phyloP scores from a whole-genome alignment of 2,797 vertebrate genomes.

The Periparus ater region DNA sequence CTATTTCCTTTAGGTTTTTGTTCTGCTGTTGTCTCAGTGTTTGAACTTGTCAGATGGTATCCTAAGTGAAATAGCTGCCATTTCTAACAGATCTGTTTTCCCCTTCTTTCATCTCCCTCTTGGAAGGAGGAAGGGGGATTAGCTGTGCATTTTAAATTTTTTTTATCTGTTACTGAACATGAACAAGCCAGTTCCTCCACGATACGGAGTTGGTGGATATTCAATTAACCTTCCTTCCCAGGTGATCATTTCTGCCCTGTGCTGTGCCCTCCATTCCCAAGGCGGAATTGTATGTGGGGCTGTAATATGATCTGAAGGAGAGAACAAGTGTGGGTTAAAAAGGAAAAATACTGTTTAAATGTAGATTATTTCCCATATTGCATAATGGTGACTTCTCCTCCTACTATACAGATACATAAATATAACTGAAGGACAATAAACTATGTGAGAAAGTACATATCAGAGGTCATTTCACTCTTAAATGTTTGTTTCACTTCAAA shows the following conservation, averaged over 20 bases:
- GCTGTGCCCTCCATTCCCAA: not conserved
- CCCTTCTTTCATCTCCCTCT: not conserved
- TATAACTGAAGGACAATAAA: not conserved
- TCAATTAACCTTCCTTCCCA: not conserved
- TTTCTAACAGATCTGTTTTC: not conserved
- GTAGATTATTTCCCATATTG: not conserved
- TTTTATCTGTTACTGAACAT: not conserved
- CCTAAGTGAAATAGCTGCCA: not conserved
- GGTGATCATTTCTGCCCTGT: no score
- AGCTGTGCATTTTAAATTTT: not conserved
- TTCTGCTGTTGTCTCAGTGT: not conserved
- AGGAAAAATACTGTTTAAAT: not conserved
- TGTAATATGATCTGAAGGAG: not conserved
- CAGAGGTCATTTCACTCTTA: not conserved
- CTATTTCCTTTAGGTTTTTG: not conserved
- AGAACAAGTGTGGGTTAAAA: not conserved
- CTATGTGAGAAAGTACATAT: not conserved
- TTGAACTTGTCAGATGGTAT: not conserved
- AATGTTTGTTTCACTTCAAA: not conserved
- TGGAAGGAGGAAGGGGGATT: not conserved
- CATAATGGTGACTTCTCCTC: not conserved
- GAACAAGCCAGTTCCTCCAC: not conserved
- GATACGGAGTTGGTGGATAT: not conserved
- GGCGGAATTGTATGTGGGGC: not conserved
- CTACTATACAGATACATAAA: not conserved